Conservation (phyloP, 2,888 invertebrate genomes). For the Dorcus parallelipipedus region DNA sequence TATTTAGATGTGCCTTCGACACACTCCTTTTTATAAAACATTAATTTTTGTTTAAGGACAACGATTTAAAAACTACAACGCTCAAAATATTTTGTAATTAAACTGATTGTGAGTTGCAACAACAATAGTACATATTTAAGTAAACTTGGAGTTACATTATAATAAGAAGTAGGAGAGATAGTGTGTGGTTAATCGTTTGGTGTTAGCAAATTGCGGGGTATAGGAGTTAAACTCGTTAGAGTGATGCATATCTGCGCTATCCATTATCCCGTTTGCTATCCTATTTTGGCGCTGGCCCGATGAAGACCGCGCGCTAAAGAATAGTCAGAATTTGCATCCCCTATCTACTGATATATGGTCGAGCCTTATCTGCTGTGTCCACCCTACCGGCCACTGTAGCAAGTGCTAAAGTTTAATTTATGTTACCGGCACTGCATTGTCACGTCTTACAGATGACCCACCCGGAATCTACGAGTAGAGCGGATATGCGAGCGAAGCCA, state of each 20-base stretch:
- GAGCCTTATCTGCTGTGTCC: conserved; percentile 49
- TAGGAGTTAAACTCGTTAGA: conserved; percentile 27
- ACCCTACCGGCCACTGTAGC: conserved; percentile 48
- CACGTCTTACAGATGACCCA: conserved; percentile 50
- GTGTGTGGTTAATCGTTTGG: background rate
- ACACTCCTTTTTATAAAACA: too few relatives aligned
- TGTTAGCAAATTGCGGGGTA: conserved; percentile 2
- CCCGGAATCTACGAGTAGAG: conserved; percentile 6
- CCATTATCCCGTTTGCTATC: conserved; percentile 23
- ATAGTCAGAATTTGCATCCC: conserved; percentile 46
- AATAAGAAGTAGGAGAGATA: too few relatives aligned
- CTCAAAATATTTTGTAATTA: too few relatives aligned
- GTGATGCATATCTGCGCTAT: conserved; percentile 32
- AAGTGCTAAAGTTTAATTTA: conserved; percentile 52
- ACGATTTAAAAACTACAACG: too few relatives aligned
- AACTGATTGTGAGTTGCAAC: too few relatives aligned
- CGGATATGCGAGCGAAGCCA: conserved; percentile 9
- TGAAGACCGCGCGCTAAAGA: conserved; percentile 40
- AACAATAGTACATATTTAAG: too few relatives aligned
- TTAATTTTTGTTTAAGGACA: too few relatives aligned
- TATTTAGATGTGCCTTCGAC: background rate
- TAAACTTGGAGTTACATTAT: too few relatives aligned
- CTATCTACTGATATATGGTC: conserved; percentile 47
- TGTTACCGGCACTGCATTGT: conserved; percentile 48
- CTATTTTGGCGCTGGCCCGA: conserved; percentile 37